Evolutionary conservation across 2,888 invertebrate genomes (phyloP).

Genomic region (Lamproptera curius): DNA sequence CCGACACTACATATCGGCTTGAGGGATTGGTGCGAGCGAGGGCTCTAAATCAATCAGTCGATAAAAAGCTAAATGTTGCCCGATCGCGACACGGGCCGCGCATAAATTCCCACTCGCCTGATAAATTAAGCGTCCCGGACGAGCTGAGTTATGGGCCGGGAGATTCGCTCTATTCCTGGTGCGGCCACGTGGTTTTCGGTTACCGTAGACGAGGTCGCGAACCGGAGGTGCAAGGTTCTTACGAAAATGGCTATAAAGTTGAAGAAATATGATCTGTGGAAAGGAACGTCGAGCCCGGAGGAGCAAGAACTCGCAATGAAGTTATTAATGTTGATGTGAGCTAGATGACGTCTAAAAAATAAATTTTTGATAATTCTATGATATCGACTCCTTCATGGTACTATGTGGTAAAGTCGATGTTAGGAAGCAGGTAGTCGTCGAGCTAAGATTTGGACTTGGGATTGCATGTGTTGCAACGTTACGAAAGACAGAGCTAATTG

Average conservation of each 20-base stretch:
- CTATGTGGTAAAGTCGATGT: too few relatives aligned
- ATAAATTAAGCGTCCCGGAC: slow-evolving; percentile 64
- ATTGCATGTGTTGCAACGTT: too few relatives aligned
- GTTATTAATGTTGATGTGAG: too few relatives aligned
- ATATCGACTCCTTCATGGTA: neutral
- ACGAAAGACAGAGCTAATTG: too few relatives aligned
- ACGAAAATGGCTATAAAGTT: neutral
- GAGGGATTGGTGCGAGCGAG: slow-evolving; percentile 63
- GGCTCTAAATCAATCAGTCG: slow-evolving; percentile 69
- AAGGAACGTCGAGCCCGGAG: too few relatives aligned
- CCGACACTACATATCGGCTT: slow-evolving; percentile 59
- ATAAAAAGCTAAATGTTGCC: slow-evolving; percentile 77
- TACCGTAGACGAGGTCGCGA: too few relatives aligned
- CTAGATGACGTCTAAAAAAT: too few relatives aligned
- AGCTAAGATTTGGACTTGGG: too few relatives aligned
- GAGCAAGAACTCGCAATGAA: too few relatives aligned
- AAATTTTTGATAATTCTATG: neutral
- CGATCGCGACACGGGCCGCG: slow-evolving; percentile 62
- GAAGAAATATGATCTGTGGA: neutral
- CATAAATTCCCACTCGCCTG: slow-evolving; percentile 68
- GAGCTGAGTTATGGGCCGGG: slow-evolving; percentile 56
- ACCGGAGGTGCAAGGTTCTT: neutral
- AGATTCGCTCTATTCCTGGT: slow-evolving; percentile 21
- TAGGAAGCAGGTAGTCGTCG: too few relatives aligned
- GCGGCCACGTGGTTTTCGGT: slow-evolving; percentile 10